Evolutionary conservation across 2,797 vertebrate species (phyloP).

Genomic region (Enteromius paludinosus): DNA sequence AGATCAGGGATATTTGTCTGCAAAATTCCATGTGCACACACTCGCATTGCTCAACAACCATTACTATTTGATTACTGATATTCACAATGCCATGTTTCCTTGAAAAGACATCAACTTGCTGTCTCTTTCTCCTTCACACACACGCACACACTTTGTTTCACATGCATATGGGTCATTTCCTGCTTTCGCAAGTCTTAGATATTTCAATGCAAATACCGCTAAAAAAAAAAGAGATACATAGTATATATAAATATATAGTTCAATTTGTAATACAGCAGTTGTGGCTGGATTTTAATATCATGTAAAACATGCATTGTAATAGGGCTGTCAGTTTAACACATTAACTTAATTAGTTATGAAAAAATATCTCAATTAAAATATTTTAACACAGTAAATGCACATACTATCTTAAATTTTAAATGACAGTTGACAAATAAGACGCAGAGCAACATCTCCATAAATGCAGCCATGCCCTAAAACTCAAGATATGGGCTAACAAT

Average conservation of each 20-base stretch:
- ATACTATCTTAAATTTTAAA: too few relatives aligned
- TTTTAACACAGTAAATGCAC: too few relatives aligned
- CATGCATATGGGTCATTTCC: background rate
- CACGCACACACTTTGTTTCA: background rate
- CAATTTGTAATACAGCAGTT: background rate
- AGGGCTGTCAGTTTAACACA: too few relatives aligned
- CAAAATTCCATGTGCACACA: conserved; percentile 4
- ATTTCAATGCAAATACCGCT: background rate
- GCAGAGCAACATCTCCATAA: too few relatives aligned
- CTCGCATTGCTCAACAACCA: background rate
- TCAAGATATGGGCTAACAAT: too few relatives aligned
- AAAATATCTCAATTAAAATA: too few relatives aligned
- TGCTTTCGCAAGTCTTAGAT: background rate
- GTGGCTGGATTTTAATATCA: background rate
- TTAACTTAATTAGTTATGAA: too few relatives aligned
- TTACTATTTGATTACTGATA: background rate
- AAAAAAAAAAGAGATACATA: background rate
- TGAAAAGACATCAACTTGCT: background rate
- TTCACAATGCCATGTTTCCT: background rate
- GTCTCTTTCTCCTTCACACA: background rate
- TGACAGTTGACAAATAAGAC: too few relatives aligned
- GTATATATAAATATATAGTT: too few relatives aligned
- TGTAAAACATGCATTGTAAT: background rate
- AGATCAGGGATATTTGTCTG: conserved; percentile 17
- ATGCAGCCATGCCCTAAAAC: too few relatives aligned